phyloP scores from a whole-genome alignment of 2,113 vertebrate genomes.

The Saccopteryx leptura region DNA sequence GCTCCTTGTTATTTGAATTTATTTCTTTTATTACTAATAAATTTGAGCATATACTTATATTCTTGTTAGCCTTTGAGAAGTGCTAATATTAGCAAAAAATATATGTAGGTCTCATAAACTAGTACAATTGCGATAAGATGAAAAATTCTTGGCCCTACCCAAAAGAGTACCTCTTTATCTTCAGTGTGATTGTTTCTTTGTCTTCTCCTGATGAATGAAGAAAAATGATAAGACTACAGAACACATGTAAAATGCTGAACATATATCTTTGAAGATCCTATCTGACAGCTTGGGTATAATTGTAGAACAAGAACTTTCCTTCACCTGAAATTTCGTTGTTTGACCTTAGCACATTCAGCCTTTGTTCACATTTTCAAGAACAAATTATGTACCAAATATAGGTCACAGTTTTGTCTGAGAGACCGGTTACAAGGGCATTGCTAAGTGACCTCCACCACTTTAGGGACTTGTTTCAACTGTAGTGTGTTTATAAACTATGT shows the following conservation, averaged over 20 bases:
- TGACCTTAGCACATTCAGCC: background rate
- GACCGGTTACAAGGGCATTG: background rate
- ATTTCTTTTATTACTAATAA: background rate
- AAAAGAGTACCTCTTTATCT: background rate
- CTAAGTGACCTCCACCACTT: background rate
- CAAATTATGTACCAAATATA: background rate
- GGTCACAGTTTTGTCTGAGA: background rate
- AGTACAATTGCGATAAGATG: conserved; percentile 1
- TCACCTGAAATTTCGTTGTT: background rate
- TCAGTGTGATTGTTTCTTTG: conserved; percentile 11
- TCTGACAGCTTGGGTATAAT: background rate
- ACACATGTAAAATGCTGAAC: conserved; percentile 10
- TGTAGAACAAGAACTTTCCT: background rate
- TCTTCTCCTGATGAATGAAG: conserved; percentile 15
- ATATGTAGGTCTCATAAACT: conserved; percentile 14
- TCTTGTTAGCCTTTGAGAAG: background rate
- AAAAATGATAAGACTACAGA: background rate
- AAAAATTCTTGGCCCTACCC: background rate
- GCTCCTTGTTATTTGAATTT: background rate
- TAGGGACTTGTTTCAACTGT: background rate
- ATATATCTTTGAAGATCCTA: conserved; percentile 13
- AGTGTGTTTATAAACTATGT: background rate
- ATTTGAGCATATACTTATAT: background rate
- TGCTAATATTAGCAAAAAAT: conserved; percentile 16
- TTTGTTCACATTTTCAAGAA: conserved; percentile 33